These are phyloP conservation scores for Catharus bicknelli DNA, from an alignment of 2,113 vertebrate genomes.

Conservation along the genomic window DNA sequence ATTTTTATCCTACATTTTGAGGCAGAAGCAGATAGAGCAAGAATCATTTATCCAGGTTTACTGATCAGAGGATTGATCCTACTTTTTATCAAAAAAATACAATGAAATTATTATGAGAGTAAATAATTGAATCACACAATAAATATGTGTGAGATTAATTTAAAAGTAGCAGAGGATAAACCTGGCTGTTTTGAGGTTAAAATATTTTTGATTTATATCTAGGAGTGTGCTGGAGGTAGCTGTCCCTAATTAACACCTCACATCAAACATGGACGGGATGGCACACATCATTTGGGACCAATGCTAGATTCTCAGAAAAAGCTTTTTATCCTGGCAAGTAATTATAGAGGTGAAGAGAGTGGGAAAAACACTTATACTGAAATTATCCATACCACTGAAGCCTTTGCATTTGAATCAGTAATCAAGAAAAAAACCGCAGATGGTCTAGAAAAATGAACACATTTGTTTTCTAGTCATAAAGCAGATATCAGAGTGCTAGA, in stretches of 20 bases:
- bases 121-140: neutral
- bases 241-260: constrained; percentile 14
- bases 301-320: neutral
- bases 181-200: neutral
- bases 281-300: neutral
- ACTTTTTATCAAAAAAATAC: neutral
- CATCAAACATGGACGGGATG: neutral
- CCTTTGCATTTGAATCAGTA: neutral
- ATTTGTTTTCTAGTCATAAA: constrained; percentile 35
- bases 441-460: neutral
- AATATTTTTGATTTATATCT: neutral
- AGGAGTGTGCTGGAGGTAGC: neutral
- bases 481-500: neutral
- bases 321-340: neutral
- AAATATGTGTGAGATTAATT: neutral
- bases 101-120: neutral
- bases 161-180: neutral
- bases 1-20: neutral
- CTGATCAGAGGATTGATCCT: neutral
- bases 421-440: fast-evolving
- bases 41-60: neutral
- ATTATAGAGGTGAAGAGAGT: neutral
- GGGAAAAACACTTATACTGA: neutral
- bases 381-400: neutral
- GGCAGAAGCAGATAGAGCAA: neutral